phyloP scores from a whole-genome alignment of 2,888 invertebrate genomes.

The Himalopsyche anomala region DNA sequence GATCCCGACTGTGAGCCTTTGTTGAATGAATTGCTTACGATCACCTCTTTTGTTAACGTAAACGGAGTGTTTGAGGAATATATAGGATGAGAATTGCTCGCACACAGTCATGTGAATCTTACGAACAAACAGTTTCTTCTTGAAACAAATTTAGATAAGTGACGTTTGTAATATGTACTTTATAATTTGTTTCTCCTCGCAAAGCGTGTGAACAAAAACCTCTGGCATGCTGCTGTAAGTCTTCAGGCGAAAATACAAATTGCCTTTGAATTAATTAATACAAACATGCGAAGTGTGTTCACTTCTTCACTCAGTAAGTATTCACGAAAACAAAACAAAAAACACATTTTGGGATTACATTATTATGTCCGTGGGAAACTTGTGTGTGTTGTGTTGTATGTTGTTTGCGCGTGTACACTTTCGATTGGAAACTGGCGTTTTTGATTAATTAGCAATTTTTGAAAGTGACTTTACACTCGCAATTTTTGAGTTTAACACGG shows the following conservation, averaged over 20 bases:
- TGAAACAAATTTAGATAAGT: neutral
- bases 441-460: conserved; percentile 33
- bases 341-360: neutral
- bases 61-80: no score
- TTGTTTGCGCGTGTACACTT: neutral
- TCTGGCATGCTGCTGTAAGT: no score
- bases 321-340: neutral
- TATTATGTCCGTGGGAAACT: conserved; percentile 22
- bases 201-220: conserved; percentile 12
- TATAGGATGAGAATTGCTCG: no score
- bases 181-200: conserved; percentile 12
- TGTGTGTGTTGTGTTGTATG: conserved; percentile 1
- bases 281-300: conserved; percentile 39
- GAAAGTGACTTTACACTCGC: conserved; percentile 37
- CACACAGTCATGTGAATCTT: no score
- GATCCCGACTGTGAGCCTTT: no score
- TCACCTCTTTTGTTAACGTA: no score
- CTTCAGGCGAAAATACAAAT: neutral
- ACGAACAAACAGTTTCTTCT: no score
- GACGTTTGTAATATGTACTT: neutral
- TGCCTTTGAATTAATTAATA: neutral
- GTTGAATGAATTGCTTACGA: no score
- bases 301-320: neutral
- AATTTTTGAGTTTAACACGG: neutral
- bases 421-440: conserved; percentile 28